Evolutionary conservation across 2,797 vertebrate species (phyloP), one percentile per base, ranked within the genome.

Genomic region (Hapalemur alaotrensis): DNA sequence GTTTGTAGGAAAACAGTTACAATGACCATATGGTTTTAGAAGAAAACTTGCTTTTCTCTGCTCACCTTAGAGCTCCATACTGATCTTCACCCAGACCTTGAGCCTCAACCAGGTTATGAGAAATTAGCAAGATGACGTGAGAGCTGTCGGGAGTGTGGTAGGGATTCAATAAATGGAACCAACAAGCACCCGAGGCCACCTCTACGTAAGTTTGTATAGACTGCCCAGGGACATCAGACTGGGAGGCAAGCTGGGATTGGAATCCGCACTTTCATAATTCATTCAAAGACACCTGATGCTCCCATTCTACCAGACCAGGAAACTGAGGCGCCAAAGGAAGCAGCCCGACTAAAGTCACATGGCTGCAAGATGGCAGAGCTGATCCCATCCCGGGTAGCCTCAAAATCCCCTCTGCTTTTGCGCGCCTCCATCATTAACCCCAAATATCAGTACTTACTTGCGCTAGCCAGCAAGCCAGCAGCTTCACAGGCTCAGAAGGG

Each of bases 101-200:
- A 69, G 30, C 76, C 28, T 79, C 61, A 57, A 38, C 17, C 38
- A 52, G 17, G 7, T 35, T 54, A 12, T 35, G 73, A 80, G 46
- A 75, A 61, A 75, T 41, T 35, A 63, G 5, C 76, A 14, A 23
- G 48, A 38, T 35, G 43, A 52, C 30, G 48, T 20, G 38, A 59
- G 57, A 57, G n/a, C 18, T 43, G 2, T 22, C 13, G 57, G 28
- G 18, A 1, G 0, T 1, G 7, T 25, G 1, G 35, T 10, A 38
- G 20, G 65, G 43, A 70, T 38, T 70, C 52, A 6, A 2, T 41
- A 17, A 9, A 25, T 6, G 65, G 38, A 69, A 23, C 54, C 1
- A 15, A 46, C 22, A 15, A 7, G 5, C 41, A 23, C 28, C 41
- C 11, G 6, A 13, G 10, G 41, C 25, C 1, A 10, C 23, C 35